Base-by-base conservation (phyloP, 1,140 invertebrate species). In the Drosophila kurseongensis region DNA sequence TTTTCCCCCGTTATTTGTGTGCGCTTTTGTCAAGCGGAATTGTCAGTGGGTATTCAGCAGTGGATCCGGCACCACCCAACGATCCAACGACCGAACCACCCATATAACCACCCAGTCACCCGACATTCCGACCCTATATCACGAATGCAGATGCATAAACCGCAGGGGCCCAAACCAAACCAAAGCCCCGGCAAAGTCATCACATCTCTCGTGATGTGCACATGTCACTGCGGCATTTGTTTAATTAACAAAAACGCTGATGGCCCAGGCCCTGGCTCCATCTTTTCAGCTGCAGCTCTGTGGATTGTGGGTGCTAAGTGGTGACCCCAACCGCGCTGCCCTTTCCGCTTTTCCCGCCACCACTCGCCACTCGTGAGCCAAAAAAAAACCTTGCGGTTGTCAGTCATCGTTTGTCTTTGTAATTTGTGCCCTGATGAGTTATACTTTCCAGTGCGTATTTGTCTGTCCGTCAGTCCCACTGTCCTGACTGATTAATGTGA, bases 161-260 rank as follows among this genome's bases (percentile, higher is more conserved):
- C 68, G 67, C 68, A 72, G 67, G 47, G 40, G 42, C 65, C 67
- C 65, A 69, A 71, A 74, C 67, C 65, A 69, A 71, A 74, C 56
- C 61, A 41, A 54, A 72, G 56, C 68, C 77, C 55, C 50, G 42
- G 45, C 68, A 77, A 60, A 69, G 84, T 89, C 83, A 83, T 89
- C 83, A 86, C 68, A 72, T 72, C 68, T 79, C 71, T 88, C 80
- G 67, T 86, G 85, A 89, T 89, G 84, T 80, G 76, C 77, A 85
- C 84, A 89, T 84, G 84, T 89, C 84, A 89, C 85, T 90, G 84
- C 84, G 84, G 84, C 84, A 89, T 89, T 89, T 89, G 84, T 89
- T 89, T 89, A 89, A 89, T 89, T 89, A 89, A 89, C 84, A 90
- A 89, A 89, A 73, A 75, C 80, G 75, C 55, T 78, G 42, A 54